Conservation (phyloP, 1,140 invertebrate genomes). For the Aporrectodea caliginosa region DNA sequence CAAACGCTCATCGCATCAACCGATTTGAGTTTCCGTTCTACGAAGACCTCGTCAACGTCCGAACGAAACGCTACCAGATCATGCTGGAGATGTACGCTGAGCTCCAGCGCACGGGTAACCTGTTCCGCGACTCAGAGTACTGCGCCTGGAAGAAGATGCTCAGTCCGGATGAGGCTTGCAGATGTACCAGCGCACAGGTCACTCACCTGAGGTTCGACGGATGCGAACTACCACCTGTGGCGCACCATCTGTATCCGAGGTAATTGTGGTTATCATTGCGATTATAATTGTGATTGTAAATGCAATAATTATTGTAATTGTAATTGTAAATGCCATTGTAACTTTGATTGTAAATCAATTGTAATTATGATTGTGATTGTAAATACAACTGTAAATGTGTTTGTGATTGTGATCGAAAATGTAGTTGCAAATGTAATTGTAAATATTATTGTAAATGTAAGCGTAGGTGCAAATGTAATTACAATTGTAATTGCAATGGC, state of each 20-base stretch:
- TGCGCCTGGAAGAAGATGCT: conserved; percentile 33
- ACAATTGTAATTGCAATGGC: too few species aligned
- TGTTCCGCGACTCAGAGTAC: conserved; percentile 31
- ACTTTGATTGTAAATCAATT: background rate
- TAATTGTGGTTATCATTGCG: background rate
- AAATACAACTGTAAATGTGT: background rate
- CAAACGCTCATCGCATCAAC: conserved; percentile 32
- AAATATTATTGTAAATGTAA: background rate
- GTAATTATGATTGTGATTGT: background rate
- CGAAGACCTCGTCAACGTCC: conserved; percentile 29
- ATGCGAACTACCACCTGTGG: conserved; percentile 28
- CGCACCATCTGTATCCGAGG: conserved; percentile 24
- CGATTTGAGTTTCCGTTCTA: conserved; percentile 31
- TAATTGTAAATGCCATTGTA: background rate
- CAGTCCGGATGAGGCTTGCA: conserved; percentile 22
- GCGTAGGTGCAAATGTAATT: too few species aligned
- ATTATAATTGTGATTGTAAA: background rate
- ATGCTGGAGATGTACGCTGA: conserved; percentile 34
- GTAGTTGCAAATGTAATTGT: background rate
- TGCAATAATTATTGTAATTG: background rate
- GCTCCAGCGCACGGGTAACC: conserved; percentile 23
- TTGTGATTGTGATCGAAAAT: background rate
- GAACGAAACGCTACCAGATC: conserved; percentile 26
- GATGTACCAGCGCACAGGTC: conserved; percentile 25
- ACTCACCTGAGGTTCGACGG: conserved; percentile 29